Conservation (phyloP, 2,113 vertebrate genomes). For the Galeopterus variegatus region DNA sequence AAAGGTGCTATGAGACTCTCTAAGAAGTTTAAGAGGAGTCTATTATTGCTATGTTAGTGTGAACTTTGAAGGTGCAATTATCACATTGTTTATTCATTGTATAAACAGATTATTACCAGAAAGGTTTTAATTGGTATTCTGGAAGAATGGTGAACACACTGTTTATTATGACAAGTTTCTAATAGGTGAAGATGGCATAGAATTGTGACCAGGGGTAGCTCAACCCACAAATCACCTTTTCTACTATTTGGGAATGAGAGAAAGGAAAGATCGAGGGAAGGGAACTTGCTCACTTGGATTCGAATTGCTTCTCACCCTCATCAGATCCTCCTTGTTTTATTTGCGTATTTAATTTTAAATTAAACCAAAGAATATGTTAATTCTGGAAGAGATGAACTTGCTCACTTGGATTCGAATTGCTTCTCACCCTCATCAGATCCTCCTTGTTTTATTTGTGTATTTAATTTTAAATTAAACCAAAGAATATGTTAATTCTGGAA, state of each 20-base stretch:
- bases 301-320: conserved; percentile 42
- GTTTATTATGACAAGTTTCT: conserved; percentile 76
- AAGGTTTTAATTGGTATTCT: conserved; percentile 46
- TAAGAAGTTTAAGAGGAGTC: conserved; percentile 60
- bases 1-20: conserved; percentile 86
- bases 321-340: not conserved
- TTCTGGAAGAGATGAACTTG: conserved; percentile 45
- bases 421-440: not conserved
- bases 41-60: conserved; percentile 61
- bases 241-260: not conserved
- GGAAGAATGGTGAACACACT: conserved; percentile 62
- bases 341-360: conserved; percentile 84
- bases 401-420: conserved; percentile 64
- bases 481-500: conserved; percentile 81
- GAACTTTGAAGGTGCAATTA: conserved; percentile 80
- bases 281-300: conserved; percentile 23
- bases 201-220: conserved; percentile 66
- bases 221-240: conserved; percentile 54
- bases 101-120: conserved; percentile 74
- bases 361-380: conserved; percentile 85
- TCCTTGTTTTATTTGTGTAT: conserved; percentile 65
- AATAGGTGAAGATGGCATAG: conserved; percentile 48
- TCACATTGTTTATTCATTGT: conserved; percentile 72
- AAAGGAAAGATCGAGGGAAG: conserved; percentile 15
- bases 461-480: conserved; percentile 86